Evolutionary conservation across 53 echinoderm and acorn worm genomes (phyloP), one percentile per base, ranked within the genome.

Genomic region (Astropecten irregularis): DNA sequence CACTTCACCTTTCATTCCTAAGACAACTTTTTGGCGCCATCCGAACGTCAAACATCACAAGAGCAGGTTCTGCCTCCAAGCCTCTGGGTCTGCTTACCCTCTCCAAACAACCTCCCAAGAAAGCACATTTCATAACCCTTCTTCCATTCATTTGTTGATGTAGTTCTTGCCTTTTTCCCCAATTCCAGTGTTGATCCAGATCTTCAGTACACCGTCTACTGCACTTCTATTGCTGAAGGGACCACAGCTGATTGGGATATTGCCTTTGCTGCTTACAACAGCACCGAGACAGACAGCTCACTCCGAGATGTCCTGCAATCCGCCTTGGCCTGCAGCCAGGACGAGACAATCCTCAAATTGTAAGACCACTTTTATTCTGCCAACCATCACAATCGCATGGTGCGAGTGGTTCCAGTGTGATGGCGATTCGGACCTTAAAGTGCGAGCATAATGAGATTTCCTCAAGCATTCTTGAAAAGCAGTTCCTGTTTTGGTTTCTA

Each of bases 151-250:
- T n/a, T n/a, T n/a, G n/a, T n/a, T n/a, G n/a, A n/a, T n/a, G n/a
- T n/a, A n/a, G n/a, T n/a, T n/a, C n/a, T n/a, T n/a, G 30, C 21
- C 4, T 52, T 1, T 53, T 39, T 19, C 36, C 56, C 32, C 38
- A 19, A 4, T 57, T 81, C 31, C 81, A 96, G 96, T 14, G 81
- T 96, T 5, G 61, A 66, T 35, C 89, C 92, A 13, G 88, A 91
- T 44, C 74, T 93, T 58, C 89, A 87, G 77, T 84, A 65, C 30
- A 84, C 84, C 1, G 96, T 96, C 21, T 91, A 89, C 68, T 96
- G 96, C 34, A 87, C 84, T 2, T 93, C 88, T 47, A 89, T 96
- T 38, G 68, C 96, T n/a, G 74, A 57, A 1, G 96, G 96, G 3
- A 89, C 85, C 21, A 74, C 73, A 40, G 89, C 89, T 35, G 93